Percentiles rank a stretch among this genome's conserved stretches.
These are phyloP conservation scores for Ametastegia equiseti DNA, from an alignment of 2,888 invertebrate species.

Conservation along the genomic window DNA sequence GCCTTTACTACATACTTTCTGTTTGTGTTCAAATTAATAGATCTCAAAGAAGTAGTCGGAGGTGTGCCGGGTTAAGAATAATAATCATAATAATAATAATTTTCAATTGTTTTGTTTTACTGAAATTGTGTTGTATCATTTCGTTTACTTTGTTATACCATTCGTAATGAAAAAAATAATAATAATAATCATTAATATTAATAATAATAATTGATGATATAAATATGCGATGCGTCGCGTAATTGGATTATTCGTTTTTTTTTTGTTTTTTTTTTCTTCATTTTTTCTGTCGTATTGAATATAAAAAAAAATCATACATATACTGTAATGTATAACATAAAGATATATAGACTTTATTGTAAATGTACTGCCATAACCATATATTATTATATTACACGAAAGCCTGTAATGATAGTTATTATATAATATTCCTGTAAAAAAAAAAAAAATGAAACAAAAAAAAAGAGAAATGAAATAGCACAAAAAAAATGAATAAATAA, in stretches of 20 bases:
- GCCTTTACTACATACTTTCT: slow-evolving; percentile 31
- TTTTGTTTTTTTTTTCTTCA: not conserved
- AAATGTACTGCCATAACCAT: slow-evolving; percentile 76
- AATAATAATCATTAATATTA: not conserved
- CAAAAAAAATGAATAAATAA: slow-evolving; percentile 58
- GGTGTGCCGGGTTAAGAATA: slow-evolving; percentile 10
- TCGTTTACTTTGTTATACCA: slow-evolving; percentile 3
- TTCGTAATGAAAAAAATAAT: too few relatives aligned
- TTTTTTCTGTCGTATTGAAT: slow-evolving; percentile 50
- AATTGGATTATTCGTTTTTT: slow-evolving; percentile 45
- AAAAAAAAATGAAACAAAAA: slow-evolving; percentile 57
- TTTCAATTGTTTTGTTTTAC: too few relatives aligned
- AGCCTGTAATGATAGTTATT: slow-evolving; percentile 72
- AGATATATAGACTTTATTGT: slow-evolving; percentile 70
- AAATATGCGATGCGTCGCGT: not conserved
- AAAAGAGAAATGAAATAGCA: slow-evolving; percentile 57
- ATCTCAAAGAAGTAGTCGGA: slow-evolving; percentile 60
- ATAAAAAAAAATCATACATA: slow-evolving; percentile 52
- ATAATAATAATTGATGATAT: not conserved
- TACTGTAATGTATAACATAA: slow-evolving; percentile 58
- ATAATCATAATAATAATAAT: not conserved
- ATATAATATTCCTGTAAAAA: slow-evolving; percentile 73
- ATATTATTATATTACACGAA: slow-evolving; percentile 53
- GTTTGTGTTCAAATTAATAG: slow-evolving; percentile 52
- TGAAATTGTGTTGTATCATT: not conserved